Evolutionary conservation across 2,797 vertebrate species (phyloP).

Genomic region (Benthosema pterotum): DNA sequence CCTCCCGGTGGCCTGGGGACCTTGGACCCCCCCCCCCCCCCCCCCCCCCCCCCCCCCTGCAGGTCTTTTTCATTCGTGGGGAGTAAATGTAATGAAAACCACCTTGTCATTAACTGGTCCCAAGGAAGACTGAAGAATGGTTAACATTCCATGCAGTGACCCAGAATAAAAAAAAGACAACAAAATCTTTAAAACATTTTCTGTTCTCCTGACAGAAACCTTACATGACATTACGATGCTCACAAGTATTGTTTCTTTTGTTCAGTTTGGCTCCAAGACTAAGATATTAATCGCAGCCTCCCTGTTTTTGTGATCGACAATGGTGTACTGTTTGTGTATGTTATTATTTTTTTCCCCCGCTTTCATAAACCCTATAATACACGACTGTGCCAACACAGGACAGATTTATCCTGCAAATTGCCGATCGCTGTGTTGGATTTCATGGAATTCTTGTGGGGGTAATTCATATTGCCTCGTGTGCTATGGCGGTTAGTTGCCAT

Average conservation of each 20-base stretch:
- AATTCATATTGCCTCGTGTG: slow-evolving; percentile 28
- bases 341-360: slow-evolving; percentile 22
- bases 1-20: slow-evolving; percentile 37
- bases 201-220: slow-evolving; percentile 43
- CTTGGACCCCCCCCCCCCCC: slow-evolving; percentile 24
- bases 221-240: slow-evolving; percentile 56
- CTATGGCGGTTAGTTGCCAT: slow-evolving; percentile 35
- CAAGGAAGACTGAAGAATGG: slow-evolving; percentile 54
- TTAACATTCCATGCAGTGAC: slow-evolving; percentile 65
- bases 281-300: slow-evolving; percentile 52
- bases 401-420: slow-evolving; percentile 44
- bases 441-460: slow-evolving; percentile 28
- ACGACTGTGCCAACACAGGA: slow-evolving; percentile 20
- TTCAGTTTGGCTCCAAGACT: slow-evolving; percentile 39
- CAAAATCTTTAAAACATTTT: slow-evolving; percentile 25
- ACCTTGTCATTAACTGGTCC: slow-evolving; percentile 66
- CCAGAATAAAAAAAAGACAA: slow-evolving; percentile 27
- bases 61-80: slow-evolving; percentile 36
- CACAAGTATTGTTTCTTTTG: slow-evolving; percentile 47
- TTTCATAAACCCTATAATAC: slow-evolving; percentile 9
- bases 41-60: too few species aligned
- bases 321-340: slow-evolving; percentile 57
- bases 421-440: slow-evolving; percentile 24
- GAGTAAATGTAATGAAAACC: slow-evolving; percentile 72
- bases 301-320: slow-evolving; percentile 53